A percentile compares a stretch with the other conserved stretches of the same genome.
phyloP scores from a whole-genome alignment of 1,140 invertebrate genomes.

The Bombus superbus region DNA sequence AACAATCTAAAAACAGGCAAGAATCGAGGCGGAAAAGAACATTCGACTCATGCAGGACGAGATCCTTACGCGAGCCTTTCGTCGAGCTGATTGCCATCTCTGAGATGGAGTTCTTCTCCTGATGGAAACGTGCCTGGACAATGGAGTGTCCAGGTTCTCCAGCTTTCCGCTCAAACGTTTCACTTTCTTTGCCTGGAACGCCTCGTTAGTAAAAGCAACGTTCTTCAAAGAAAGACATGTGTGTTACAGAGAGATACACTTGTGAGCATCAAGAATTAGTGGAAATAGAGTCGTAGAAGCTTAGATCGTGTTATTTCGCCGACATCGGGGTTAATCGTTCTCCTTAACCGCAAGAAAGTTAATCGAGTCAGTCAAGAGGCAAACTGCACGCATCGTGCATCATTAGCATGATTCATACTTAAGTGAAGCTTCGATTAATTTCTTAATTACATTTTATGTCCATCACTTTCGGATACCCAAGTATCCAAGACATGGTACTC shows the following conservation, averaged over 20 bases:
- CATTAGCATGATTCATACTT: neutral
- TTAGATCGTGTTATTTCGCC: conserved; percentile 28
- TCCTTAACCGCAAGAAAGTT: conserved; percentile 31
- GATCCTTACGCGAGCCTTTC: conserved; percentile 81
- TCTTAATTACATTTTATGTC: neutral
- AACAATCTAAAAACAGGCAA: neutral
- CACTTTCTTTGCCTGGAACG: conserved; percentile 76
- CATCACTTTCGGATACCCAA: neutral
- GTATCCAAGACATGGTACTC: neutral
- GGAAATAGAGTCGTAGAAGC: neutral
- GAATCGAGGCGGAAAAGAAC: neutral
- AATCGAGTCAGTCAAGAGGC: conserved; percentile 31
- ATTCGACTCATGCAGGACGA: conserved; percentile 62
- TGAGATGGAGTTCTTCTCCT: conserved; percentile 80
- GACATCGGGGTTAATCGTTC: conserved; percentile 43
- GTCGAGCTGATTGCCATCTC: conserved; percentile 80
- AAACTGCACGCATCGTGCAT: conserved; percentile 12
- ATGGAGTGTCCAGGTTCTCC: conserved; percentile 78
- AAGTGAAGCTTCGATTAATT: neutral
- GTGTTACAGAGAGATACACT: neutral
- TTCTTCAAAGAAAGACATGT: neutral
- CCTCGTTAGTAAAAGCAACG: conserved; percentile 72
- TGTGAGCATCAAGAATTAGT: conserved; percentile 31
- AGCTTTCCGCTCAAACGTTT: conserved; percentile 76
- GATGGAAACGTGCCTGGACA: conserved; percentile 79